Base-by-base conservation (phyloP, 2,888 invertebrate genomes). In the Syrista parreyssii region DNA sequence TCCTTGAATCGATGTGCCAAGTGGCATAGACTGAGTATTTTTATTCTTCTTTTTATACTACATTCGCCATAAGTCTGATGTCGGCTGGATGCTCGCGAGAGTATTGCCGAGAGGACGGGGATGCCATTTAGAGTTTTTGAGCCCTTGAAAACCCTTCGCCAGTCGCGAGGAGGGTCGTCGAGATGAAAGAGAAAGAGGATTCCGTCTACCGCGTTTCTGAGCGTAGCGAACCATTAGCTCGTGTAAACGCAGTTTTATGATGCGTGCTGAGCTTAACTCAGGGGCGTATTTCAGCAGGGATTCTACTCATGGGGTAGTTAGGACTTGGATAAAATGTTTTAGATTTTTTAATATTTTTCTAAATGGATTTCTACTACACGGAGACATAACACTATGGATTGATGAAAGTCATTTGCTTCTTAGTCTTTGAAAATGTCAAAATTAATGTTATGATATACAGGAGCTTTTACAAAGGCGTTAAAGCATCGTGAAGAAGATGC, bases 221-320 rank as follows among this genome's bases (percentile, higher is more conserved):
- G 79, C 81, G 79, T 83, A 83, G 82, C 82, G 84, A 84, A 79
- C 83, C 85, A 84, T 82, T 82, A 83, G 84, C 84, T 83, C 86
- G 85, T 83, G 84, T 86, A 84, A 86, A 84, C 81, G 84, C 84
- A 82, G 80, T 85, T 86, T 86, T 85, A 86, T 85, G 85, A 85
- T 84, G 84, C 86, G 85, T 84, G 80, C 80, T 30, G 23, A 35
- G 74, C 35, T 74, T 74, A 74, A 32, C 74, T 74, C 74, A 74
- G 30, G 74, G 74, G 33, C 74, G 74, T 33, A 74, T 74, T 74
- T 74, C 35, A 33, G 23, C 36, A 31, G 30, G 55, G 55, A 23
- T 55, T 55, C 23, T 55, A 55, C 55, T 55, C 55, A 55, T 23
- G 55, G 55, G 55, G 55, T 55, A 55, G 55, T 55, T 23, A 55